These are phyloP conservation scores for Lasaia peninsularis DNA, from an alignment of 1,140 invertebrate genomes.

Conservation along the genomic window DNA sequence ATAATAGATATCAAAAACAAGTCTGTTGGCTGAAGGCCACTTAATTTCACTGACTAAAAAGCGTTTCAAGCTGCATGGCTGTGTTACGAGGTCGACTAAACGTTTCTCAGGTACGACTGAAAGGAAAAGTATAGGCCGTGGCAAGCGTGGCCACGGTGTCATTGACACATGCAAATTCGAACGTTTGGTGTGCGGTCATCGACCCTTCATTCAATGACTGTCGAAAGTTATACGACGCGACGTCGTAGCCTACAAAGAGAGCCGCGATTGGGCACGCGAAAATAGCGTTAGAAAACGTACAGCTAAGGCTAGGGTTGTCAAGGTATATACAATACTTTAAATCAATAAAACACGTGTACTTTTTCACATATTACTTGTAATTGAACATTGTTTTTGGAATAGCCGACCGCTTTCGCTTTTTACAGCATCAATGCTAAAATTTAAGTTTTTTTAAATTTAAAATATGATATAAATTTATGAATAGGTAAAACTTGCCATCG, in stretches of 20 bases:
- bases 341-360: no score
- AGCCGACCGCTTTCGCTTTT: no score
- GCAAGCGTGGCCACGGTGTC: constrained; percentile 25
- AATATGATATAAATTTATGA: no score
- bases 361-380: no score
- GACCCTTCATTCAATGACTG: constrained; percentile 32
- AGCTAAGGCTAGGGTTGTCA: neutral
- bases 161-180: constrained; percentile 34
- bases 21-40: neutral
- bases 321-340: no score
- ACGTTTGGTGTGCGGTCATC: constrained; percentile 28
- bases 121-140: constrained; percentile 27
- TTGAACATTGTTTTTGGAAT: no score
- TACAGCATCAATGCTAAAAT: no score
- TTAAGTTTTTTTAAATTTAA: no score
- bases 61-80: neutral
- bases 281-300: constrained; percentile 9
- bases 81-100: constrained; percentile 8
- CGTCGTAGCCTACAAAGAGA: constrained; percentile 20
- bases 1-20: no score
- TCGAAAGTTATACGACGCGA: constrained; percentile 28
- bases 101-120: constrained; percentile 13
- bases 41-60: constrained; percentile 1
- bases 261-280: constrained; percentile 17
- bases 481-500: no score